phyloP scores from a whole-genome alignment of 2,797 vertebrate species.

The Rhabdophis nuchalis region DNA sequence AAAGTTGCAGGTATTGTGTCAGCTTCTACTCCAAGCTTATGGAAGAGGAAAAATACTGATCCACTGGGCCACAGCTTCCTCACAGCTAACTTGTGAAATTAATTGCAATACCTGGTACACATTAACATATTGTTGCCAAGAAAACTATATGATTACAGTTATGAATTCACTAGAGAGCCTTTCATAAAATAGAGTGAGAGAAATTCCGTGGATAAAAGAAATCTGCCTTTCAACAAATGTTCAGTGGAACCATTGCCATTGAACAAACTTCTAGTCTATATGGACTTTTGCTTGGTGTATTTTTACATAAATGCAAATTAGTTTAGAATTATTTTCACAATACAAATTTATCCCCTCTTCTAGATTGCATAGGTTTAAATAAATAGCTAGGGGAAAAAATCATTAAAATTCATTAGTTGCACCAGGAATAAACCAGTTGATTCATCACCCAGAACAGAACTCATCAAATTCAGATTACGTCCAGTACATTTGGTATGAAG shows the following conservation, averaged over 20 bases:
- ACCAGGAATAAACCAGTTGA: background rate
- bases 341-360: background rate
- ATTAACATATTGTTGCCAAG: background rate
- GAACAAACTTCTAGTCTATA: background rate
- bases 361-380: background rate
- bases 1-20: background rate
- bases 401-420: background rate
- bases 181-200: background rate
- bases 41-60: background rate
- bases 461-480: conserved; percentile 14
- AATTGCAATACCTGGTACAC: background rate
- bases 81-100: background rate
- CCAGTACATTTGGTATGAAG: background rate
- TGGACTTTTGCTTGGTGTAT: background rate
- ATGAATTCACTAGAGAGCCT: background rate
- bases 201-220: background rate
- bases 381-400: background rate
- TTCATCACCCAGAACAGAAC: background rate
- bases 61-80: background rate
- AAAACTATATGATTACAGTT: background rate
- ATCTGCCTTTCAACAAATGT: background rate
- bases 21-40: background rate
- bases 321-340: background rate
- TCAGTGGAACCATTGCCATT: background rate
- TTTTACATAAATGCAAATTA: background rate